These are phyloP conservation scores for Antidorcas marsupialis DNA, from an alignment of 2,113 vertebrate genomes.

Conservation along the genomic window DNA sequence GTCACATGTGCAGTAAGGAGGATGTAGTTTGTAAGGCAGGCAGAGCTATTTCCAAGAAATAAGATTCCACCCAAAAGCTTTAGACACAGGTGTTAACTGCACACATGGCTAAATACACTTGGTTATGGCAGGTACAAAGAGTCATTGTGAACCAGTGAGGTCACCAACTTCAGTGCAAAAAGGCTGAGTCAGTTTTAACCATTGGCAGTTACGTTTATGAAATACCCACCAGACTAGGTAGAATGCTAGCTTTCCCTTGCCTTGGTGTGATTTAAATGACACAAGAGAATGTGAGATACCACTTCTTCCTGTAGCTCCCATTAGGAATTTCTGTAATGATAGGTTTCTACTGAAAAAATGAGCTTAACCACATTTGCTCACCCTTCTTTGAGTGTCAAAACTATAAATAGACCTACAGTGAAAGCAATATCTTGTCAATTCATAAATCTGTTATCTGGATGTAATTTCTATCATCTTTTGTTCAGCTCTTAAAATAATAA, in stretches of 20 bases:
- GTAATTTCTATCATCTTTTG: not conserved
- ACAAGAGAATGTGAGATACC: not conserved
- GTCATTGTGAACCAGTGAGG: not conserved
- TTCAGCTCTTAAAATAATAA: not conserved
- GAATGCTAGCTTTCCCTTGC: not conserved
- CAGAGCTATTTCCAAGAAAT: constrained; percentile 23
- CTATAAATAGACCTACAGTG: not conserved
- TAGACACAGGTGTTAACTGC: not conserved
- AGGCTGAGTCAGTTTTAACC: not conserved
- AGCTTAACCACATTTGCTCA: not conserved
- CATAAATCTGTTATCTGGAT: not conserved
- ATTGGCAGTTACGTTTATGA: not conserved
- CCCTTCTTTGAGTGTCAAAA: not conserved
- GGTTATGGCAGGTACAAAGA: not conserved
- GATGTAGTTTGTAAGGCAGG: not conserved
- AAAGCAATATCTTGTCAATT: not conserved
- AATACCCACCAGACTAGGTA: not conserved
- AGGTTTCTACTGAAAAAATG: not conserved
- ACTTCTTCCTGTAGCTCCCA: not conserved
- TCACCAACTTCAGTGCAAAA: not conserved
- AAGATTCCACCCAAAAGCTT: constrained; percentile 14
- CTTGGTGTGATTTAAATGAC: not conserved
- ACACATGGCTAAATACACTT: not conserved
- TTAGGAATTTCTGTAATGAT: not conserved
- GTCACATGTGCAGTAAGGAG: not conserved